Evolutionary conservation across 2,888 invertebrate species (phyloP).

Genomic region (Liodrosophila aerea): DNA sequence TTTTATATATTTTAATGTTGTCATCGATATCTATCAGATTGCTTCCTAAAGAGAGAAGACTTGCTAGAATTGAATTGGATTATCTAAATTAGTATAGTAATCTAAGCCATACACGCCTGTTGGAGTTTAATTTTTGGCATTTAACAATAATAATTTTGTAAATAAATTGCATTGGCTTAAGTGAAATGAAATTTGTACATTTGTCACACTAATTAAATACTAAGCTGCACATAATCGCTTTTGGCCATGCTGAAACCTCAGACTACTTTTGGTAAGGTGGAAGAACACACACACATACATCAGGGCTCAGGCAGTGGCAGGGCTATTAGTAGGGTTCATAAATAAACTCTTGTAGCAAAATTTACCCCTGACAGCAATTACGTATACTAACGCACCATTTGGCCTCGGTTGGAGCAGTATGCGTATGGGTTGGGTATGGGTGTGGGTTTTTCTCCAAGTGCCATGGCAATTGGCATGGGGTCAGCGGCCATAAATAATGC

Average conservation of each 20-base stretch:
- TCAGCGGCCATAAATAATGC: conserved; percentile 68
- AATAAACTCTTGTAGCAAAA: conserved; percentile 48
- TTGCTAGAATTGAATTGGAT: too few relatives aligned
- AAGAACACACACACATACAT: not conserved
- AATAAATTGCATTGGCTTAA: too few relatives aligned
- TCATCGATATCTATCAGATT: too few relatives aligned
- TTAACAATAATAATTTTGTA: too few relatives aligned
- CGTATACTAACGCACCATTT: conserved; percentile 56
- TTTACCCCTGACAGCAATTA: conserved; percentile 57
- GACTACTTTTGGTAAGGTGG: not conserved
- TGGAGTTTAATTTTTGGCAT: too few relatives aligned
- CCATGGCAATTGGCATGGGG: conserved; percentile 27
- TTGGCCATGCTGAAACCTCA: not conserved
- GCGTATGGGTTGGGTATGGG: not conserved
- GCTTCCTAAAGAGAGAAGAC: too few relatives aligned
- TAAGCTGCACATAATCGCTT: conserved; percentile 54
- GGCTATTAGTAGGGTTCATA: conserved; percentile 60
- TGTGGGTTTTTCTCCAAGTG: too few relatives aligned
- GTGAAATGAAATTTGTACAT: conserved; percentile 14
- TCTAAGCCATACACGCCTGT: too few relatives aligned
- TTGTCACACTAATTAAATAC: conserved; percentile 41
- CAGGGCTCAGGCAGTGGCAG: conserved; percentile 2
- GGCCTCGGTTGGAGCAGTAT: conserved; percentile 22
- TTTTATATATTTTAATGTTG: too few relatives aligned
- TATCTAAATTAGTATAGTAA: too few relatives aligned